phyloP scores from a whole-genome alignment of 2,113 vertebrate species.

The Alethe diademata region DNA sequence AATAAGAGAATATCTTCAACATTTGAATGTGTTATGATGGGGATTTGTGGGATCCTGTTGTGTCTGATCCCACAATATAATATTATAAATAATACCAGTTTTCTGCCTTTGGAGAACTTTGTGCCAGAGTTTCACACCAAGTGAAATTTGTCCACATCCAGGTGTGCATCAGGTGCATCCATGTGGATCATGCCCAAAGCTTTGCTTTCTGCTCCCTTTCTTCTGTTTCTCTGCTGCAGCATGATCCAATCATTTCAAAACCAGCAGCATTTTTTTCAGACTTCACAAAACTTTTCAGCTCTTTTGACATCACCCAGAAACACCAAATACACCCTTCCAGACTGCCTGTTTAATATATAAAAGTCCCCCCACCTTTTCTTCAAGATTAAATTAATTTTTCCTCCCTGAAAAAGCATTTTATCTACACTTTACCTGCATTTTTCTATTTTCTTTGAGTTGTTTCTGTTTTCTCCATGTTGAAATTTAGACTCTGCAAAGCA shows the following conservation, averaged over 20 bases:
- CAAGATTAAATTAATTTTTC: not conserved
- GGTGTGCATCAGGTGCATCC: not conserved
- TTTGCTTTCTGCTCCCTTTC: not conserved
- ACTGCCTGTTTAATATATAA: not conserved
- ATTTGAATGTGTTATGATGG: accelerated
- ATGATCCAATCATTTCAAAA: not conserved
- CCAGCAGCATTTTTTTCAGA: not conserved
- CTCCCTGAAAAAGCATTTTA: not conserved
- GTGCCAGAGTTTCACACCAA: not conserved
- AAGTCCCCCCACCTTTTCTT: not conserved
- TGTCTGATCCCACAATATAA: not conserved
- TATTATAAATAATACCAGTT: not conserved
- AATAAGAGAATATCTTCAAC: not conserved
- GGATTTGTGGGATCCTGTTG: not conserved
- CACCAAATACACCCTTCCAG: not conserved
- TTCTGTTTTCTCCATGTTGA: not conserved
- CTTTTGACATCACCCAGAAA: not conserved
- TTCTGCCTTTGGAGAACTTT: not conserved
- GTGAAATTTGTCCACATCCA: not conserved
- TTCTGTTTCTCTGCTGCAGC: not conserved
- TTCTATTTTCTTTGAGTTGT: not conserved
- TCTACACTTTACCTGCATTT: not conserved
- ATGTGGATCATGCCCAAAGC: not conserved
- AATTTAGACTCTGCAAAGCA: not conserved
- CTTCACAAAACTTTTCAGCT: not conserved